Base-by-base conservation (phyloP, 1,140 invertebrate genomes). In the Phymastichus coffea region DNA sequence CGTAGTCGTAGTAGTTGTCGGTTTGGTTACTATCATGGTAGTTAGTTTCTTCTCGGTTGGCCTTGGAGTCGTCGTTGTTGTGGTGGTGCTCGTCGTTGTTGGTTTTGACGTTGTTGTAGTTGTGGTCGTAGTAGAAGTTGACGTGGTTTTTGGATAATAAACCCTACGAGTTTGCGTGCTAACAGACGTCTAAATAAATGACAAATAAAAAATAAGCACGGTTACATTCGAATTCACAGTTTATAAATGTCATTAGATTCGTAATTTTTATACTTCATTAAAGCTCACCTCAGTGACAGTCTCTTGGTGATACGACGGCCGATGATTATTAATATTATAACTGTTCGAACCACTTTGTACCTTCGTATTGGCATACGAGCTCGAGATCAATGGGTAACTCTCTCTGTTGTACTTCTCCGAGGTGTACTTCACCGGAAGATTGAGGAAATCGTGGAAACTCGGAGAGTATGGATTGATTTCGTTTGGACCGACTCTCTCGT, bases 311-410 rank as follows among this genome's bases (percentile, higher is more conserved):
- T 83, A 82, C 17, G 84, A 82, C 65, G 84, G 83, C 65, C 85
- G 85, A 62, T 86, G 84, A 68, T 88, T 87, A 20, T 83, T 80
- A 8, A 80, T 82, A 14, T 79, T 81, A 49, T 83, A 84, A 61
- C 84, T 85, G 63, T 83, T 85, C 9, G 83, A 78, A 38, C 83
- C 86, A 51, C 87, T 87, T 70, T 88, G 87, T 25, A 88, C 83
- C 72, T 88, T 89, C 0, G 86, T 84, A 63, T 88, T 88, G 0
- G 87, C 87, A 65, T 89, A 89, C 2, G 86, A 88, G 62, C 81
- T 88, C 2, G 87, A 88, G 28, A 89, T 88, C 20, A 89, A 63
- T 0, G 87, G 87, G 67, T 86, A 88, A 53, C 80, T 82, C n/a
- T 76, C 74, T 22, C 71, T 77, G 1, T 83, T 81, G 43, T 86